Evolutionary conservation across 2,888 invertebrate genomes (phyloP), one percentile per base, ranked within the genome.

Genomic region (Serripes groenlandicus): DNA sequence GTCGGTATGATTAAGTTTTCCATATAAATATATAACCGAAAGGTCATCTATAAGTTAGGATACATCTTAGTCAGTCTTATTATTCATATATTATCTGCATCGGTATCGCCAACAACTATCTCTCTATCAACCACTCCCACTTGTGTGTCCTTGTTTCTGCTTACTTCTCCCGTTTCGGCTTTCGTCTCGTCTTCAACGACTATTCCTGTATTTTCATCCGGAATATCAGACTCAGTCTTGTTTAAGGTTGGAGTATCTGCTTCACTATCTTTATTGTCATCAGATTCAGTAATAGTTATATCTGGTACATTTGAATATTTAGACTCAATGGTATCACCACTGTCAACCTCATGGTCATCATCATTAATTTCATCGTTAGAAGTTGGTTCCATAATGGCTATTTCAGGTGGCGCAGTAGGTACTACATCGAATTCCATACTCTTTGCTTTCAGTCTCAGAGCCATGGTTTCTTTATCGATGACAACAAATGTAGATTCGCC

Each of bases 351-450:
- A 28, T 58, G 11, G 34, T 34, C n/a, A 32, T 62, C n/a, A 34
- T 21, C 62, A 18, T 30, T n/a, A n/a, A 26, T 66, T 23, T 42
- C 64, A 11, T 64, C 42, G 15, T 66, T n/a, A n/a, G n/a, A n/a
- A n/a, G n/a, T 42, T 7, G 18, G 11, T 75, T 35, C 23, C n/a
- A 7, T 18, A 4, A 32, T 21, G 49, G 66, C 23, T 34, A 42
- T 32, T 56, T 64, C 23, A 7, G n/a, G n/a, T n/a, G 54, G 52
- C 28, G 54, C 49, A 26, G 66, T 18, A 26, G 30, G 30, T 11
- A 42, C 21, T 0, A 68, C 54, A 30, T 76, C 76, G 37, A 77
- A 64, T 58, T 77, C 77, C 34, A 77, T 64, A 64, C 77, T 77
- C 23, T 77, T 71, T 5, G 77, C 52, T 28, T 71, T 26, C 9